Evolutionary conservation across 2,797 vertebrate species (phyloP), one percentile per base, ranked within the genome.

Genomic region (Myotis pilosus): DNA sequence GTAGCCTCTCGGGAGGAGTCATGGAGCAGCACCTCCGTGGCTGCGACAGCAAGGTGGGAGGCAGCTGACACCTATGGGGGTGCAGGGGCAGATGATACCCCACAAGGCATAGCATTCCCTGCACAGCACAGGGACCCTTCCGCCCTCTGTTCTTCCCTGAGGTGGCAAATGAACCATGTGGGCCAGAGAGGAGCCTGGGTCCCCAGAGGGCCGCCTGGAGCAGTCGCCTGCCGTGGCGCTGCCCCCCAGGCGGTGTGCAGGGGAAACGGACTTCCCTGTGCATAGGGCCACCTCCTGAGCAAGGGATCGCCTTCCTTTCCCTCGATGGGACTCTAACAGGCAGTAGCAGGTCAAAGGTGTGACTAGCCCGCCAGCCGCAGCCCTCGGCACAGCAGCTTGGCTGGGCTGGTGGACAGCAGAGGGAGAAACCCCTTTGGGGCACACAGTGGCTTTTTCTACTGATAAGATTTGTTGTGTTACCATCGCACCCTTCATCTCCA

Each of bases 21-120:
- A 5, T 19, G 19, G 13, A 44, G 57, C 8, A 17, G 60, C 4
- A 10, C 19, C 5, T 49, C 17, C 13, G 4, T 9, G 9, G 66
- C 5, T 15, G 74, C 49, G n/a, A 28, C 0, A 0, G 15, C 16
- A 7, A 51, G 51, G 30, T 19, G 23, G 57, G 5, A 1, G 4
- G 36, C 17, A 8, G 41, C 15, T 41, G 76, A 53, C 20, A 22
- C 41, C 25, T 36, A 6, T 2, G 4, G 22, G 57, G 9, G 7
- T 1, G 6, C 41, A 7, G 51, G 78, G 86, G 16, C 41, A 25
- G 25, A 20, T 5, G 4, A 16, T 0, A 11, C 15, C 5, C 36
- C 6, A 6, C 66, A 23, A 33, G 60, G 13, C 44, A 23, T 8
- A 2, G 6, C 41, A 36, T 1, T 12, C 19, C 49, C 16, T 13